Percentiles rank a stretch among this genome's conserved stretches.
Conservation (phyloP, 1,140 invertebrate genomes). For the Anagrus nilaparvatae region DNA sequence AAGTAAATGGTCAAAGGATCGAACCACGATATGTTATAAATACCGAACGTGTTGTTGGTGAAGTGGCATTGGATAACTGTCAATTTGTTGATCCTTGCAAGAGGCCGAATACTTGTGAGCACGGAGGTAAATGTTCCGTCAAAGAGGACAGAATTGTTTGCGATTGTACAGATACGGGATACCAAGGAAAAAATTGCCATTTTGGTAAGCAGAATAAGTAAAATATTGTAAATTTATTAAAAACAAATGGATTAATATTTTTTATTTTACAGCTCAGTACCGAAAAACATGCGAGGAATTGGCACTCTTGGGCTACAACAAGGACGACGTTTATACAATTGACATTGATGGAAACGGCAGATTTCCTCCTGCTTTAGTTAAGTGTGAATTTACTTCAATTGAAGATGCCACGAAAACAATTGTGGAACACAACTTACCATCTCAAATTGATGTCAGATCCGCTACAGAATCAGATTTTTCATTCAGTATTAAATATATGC, state of each 20-base stretch:
- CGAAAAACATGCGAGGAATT: constrained; percentile 87
- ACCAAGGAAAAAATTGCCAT: constrained; percentile 86
- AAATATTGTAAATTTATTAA: background rate
- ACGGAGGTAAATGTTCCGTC: constrained; percentile 80
- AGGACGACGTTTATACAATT: constrained; percentile 80
- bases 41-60: constrained; percentile 68
- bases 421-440: constrained; percentile 84
- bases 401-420: constrained; percentile 82
- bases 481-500: constrained; percentile 75
- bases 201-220: constrained; percentile 58
- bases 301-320: constrained; percentile 70
- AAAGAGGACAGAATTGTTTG: constrained; percentile 79
- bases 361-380: constrained; percentile 79
- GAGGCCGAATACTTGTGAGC: constrained; percentile 80
- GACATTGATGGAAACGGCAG: constrained; percentile 89
- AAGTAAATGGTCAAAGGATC: constrained; percentile 56
- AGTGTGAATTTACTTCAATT: constrained; percentile 79
- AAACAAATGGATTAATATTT: constrained; percentile 7
- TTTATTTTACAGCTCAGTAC: constrained; percentile 54
- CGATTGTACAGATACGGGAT: constrained; percentile 78
- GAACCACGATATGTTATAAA: constrained; percentile 67
- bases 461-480: constrained; percentile 65
- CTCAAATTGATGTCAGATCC: constrained; percentile 76
- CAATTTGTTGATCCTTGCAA: constrained; percentile 82
- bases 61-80: constrained; percentile 85